Evolutionary conservation across 1,140 invertebrate species (phyloP), one percentile per base, ranked within the genome.

Genomic region (Atta colombica): DNA sequence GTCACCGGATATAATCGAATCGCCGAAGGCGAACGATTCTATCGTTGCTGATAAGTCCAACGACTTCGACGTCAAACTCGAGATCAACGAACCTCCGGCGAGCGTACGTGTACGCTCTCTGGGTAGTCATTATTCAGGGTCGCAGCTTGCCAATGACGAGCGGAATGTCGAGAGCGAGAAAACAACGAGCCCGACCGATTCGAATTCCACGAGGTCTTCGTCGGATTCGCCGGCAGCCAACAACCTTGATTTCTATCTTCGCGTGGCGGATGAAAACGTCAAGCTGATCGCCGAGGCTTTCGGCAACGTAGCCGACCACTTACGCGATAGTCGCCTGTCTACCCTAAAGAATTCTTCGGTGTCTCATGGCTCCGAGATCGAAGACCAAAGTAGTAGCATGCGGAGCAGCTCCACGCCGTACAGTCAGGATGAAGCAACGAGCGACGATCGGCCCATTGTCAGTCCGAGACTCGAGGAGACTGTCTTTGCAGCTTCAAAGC

Each of bases 281-380:
- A 89, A 89, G 72, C 61, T 91, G 71, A 91, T 91, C 49, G 89
- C 90, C n/a, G 88, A 91, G 63, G 89, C 90, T 45, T 89, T 91
- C 58, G 77, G 81, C 55, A 75, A 82, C 45, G 77, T 89, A 39
- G 87, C 80, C 39, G 88, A 91, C 31, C 81, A 87, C 71, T 25
- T 91, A 49, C 71, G 55, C 7, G 89, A 91, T 58, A 87, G 69
- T 68, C 80, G 60, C 39, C 25, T 65, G 14, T 85, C 74, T 53
- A 31, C 61, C 1, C 28, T 35, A 78, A 82, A 51, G 39, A 88
- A 71, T 68, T 86, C 81, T 8, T 60, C 72, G 82, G 72, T 87
- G 72, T 77, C 88, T 39, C 58, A 12, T 1, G n/a, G 68, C 49
- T 89, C 77, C 68, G 89, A 90, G 74, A 66, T 55, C 49, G 89